Evolutionary conservation across 2,888 invertebrate species (phyloP).

Genomic region (Thera britannica): DNA sequence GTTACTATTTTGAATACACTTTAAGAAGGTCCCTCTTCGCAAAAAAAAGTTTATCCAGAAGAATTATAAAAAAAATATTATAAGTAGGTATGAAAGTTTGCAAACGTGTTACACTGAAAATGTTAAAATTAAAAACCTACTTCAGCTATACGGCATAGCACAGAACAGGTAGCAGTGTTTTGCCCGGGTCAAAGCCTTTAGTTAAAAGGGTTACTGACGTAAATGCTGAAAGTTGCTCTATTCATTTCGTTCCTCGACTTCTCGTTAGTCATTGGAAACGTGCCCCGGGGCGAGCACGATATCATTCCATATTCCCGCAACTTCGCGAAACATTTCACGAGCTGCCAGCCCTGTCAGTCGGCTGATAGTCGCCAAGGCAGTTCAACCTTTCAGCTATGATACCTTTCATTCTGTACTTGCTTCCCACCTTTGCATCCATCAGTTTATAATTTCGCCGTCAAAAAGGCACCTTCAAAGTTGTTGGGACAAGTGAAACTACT

Average conservation of each 20-base stretch:
- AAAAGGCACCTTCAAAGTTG: conserved; percentile 54
- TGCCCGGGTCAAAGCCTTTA: not conserved
- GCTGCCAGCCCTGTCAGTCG: conserved; percentile 70
- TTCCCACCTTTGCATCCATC: conserved; percentile 47
- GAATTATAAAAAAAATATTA: too few species aligned
- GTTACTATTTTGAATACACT: too few species aligned
- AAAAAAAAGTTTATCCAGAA: too few species aligned
- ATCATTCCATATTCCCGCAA: conserved; percentile 53
- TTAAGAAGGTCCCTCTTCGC: too few species aligned
- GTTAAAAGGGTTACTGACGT: not conserved
- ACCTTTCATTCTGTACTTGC: conserved; percentile 42
- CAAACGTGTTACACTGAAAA: too few species aligned
- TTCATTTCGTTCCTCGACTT: conserved; percentile 31
- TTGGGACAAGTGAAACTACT: conserved; percentile 63
- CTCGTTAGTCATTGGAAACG: conserved; percentile 59
- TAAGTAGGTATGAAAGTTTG: too few species aligned
- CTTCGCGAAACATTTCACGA: conserved; percentile 59
- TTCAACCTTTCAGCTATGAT: conserved; percentile 47
- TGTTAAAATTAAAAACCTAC: too few species aligned
- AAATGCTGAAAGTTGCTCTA: conserved; percentile 11
- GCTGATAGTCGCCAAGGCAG: conserved; percentile 55
- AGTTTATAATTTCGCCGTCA: conserved; percentile 50
- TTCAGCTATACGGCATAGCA: not conserved
- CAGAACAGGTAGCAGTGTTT: not conserved
- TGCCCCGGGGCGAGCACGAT: conserved; percentile 56